Evolutionary conservation across 2,888 invertebrate genomes (phyloP), one percentile per base, ranked within the genome.

Genomic region (Geotrupes spiniger): DNA sequence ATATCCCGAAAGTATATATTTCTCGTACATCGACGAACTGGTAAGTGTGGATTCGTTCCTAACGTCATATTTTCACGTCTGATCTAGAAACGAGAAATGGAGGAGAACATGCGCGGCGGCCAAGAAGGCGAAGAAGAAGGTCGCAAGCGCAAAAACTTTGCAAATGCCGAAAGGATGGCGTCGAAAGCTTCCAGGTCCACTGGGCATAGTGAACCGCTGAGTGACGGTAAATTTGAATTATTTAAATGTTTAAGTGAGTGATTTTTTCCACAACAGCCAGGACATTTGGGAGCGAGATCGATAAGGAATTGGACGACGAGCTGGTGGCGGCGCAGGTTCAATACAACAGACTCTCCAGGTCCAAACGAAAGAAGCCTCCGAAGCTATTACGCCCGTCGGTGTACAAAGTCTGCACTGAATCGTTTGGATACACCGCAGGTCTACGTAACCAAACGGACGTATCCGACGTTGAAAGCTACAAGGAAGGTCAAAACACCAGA

Each of bases 1-100:
- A 46, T 60, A 59, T 43, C 70, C 72, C 0, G 60, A 64, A 29
- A 68, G 65, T 57, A 62, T 60, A 14, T 72, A 73, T 53, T 72
- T 72, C 58, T 55, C 59, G 14, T 72, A 72, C 48, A 29, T 58
- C 5, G 36, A 51, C 8, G 60, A 61, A 42, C 49, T 63, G 58
- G 65, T 64, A 56, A 51, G 53, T 36, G 2, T 2, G 21, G 3
- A 21, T n/a, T n/a, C n/a, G n/a, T n/a, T n/a, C n/a, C n/a, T n/a
- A n/a, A n/a, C n/a, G n/a, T n/a, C n/a, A n/a, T n/a, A n/a, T n/a
- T n/a, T n/a, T n/a, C n/a, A n/a, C n/a, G n/a, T n/a, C n/a, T n/a
- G n/a, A n/a, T 21, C 6, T 21, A 21, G 21, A 21, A 21, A 6
- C 21, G 21, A 21, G 21, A 21, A 21, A 21, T 21, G 3, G 21